Evolutionary conservation across 2,113 vertebrate species (phyloP), one percentile per base, ranked within the genome.

Genomic region (Ceyx melanurus): DNA sequence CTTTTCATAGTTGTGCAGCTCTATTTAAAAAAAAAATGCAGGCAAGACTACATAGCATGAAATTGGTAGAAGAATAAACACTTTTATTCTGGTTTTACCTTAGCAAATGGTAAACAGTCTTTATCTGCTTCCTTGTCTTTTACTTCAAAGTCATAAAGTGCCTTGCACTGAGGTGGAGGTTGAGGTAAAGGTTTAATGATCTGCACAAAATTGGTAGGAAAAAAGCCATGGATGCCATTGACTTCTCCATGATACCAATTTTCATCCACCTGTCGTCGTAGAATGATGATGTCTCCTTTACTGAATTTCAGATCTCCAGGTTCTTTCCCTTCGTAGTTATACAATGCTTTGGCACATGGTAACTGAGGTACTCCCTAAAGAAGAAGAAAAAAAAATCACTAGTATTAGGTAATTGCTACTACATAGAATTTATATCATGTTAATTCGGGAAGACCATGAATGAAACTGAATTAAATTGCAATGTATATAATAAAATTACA

Each of bases 61-160:
- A 78, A 71, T 56, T 33, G 46, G 57, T n/a, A 37, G 11, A 88
- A 48, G 12, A 86, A 67, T 90, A 62, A 82, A 10, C 13, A 53
- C 60, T 40, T 71, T 23, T 81, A 31, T 31, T 83, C 26, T 67
- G 16, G 6, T 71, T 92, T 98, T 97, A 99, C 99, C 99, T 99
- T 99, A 89, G 98, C 98, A 95, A 99, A 99, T 1, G 99, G 99
- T 70, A 99, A 98, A 97, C 99, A 99, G 96, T 99, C 99, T 96
- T 99, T 99, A 97, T 99, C 99, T 4, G 99, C 99, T 98, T 99
- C 99, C 96, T 99, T 99, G 97, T 99, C 99, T 98, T 99, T 99
- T 50, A 99, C 98, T 98, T 99, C 99, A 89, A 99, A 99, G 98
- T 99, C 99, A 87, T 99, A 99, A 93, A 99, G 98, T 91, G 99